Conservation (phyloP, 2,888 invertebrate genomes). For the Holacanthella duospinosa region DNA sequence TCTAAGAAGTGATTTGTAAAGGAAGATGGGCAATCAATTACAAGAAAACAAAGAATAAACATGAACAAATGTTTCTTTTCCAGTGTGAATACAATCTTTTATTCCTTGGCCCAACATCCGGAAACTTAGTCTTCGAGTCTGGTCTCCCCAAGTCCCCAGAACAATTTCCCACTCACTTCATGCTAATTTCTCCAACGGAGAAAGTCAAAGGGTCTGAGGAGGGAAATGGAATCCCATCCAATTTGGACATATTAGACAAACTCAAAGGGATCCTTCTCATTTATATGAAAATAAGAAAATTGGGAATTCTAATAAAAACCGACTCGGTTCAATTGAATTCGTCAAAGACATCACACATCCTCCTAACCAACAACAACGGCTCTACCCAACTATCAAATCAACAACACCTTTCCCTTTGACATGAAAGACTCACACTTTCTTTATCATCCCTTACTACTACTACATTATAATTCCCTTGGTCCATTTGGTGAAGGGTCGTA, state of each 20-base stretch:
- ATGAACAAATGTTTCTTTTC: conserved; percentile 37
- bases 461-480: neutral
- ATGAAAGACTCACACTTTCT: neutral
- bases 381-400: neutral
- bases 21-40: conserved; percentile 37
- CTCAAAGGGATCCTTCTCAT: conserved; percentile 1
- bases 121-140: no score
- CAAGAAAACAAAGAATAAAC: conserved; percentile 6
- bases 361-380: neutral
- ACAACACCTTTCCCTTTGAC: neutral
- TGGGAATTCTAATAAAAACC: neutral
- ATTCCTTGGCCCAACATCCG: neutral
- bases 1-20: neutral
- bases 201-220: neutral
- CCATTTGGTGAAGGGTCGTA: neutral
- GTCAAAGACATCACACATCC: neutral
- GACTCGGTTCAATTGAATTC: neutral
- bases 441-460: neutral
- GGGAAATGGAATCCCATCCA: conserved; percentile 5
- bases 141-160: neutral
- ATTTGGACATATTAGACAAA: neutral
- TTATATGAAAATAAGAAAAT: neutral
- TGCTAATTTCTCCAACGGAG: conserved; percentile 1
- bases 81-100: conserved; percentile 27
- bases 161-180: neutral